Evolutionary conservation across 1,140 invertebrate species (phyloP).

Genomic region (Zaprionus nigranus): DNA sequence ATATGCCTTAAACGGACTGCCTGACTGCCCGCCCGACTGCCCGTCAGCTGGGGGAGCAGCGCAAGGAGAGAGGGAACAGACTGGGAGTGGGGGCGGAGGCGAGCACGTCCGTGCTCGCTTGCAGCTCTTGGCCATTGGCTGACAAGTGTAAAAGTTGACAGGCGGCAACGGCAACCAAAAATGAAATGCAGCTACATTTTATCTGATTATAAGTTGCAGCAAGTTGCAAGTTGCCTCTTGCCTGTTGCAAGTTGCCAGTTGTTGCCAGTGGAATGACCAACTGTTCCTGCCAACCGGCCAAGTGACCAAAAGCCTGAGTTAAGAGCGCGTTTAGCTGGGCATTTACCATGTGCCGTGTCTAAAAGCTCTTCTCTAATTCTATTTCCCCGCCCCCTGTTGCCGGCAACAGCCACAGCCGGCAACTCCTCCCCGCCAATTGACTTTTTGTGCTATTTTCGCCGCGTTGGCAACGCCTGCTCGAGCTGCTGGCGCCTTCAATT

Average conservation of each 20-base stretch:
- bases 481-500: slow-evolving; percentile 46
- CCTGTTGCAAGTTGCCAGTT: slow-evolving; percentile 2
- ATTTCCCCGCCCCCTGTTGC: slow-evolving; percentile 2
- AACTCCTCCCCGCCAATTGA: not conserved
- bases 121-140: slow-evolving; percentile 38
- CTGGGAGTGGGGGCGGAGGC: slow-evolving; percentile 5
- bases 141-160: slow-evolving; percentile 81
- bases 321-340: not conserved
- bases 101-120: slow-evolving; percentile 6
- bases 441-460: slow-evolving; percentile 8
- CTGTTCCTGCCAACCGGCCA: slow-evolving; percentile 10
- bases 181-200: slow-evolving; percentile 74
- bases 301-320: slow-evolving; percentile 11
- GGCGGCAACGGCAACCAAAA: slow-evolving; percentile 51
- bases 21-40: slow-evolving; percentile 30
- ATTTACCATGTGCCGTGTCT: not conserved
- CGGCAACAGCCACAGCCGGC: no score
- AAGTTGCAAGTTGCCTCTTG: slow-evolving; percentile 8
- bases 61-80: not conserved
- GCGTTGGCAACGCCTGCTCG: not conserved
- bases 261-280: slow-evolving; percentile 32
- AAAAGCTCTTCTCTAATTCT: slow-evolving; percentile 30
- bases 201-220: slow-evolving; percentile 65
- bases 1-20: slow-evolving; percentile 80
- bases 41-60: not conserved